Percentiles rank a stretch among this genome's conserved stretches.
phyloP scores from a whole-genome alignment of 2,113 vertebrate genomes.

The Telmatochromis sp. region DNA sequence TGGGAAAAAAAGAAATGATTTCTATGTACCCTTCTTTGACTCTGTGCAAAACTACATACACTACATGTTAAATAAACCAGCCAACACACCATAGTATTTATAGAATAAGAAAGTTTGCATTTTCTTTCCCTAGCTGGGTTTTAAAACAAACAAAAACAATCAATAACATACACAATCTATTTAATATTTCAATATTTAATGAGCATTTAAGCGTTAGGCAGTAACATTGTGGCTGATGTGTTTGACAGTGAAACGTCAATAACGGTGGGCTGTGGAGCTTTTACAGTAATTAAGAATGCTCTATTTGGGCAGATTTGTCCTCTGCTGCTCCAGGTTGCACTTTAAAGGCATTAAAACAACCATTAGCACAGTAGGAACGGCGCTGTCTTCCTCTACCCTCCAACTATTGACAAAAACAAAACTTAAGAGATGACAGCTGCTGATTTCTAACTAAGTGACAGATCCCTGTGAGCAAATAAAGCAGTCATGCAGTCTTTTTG shows the following conservation, averaged over 20 bases:
- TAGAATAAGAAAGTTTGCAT: not conserved
- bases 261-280: constrained; percentile 29
- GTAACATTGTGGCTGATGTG: not conserved
- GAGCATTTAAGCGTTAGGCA: not conserved
- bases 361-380: constrained; percentile 32
- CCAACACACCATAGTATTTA: not conserved
- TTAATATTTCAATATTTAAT: not conserved
- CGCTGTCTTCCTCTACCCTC: constrained; percentile 27
- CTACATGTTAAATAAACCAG: not conserved
- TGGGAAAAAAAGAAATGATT: not conserved
- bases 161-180: not conserved
- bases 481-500: constrained; percentile 19
- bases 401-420: constrained; percentile 65
- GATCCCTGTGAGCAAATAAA: constrained; percentile 52
- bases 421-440: constrained; percentile 40
- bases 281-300: constrained; percentile 55
- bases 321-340: constrained; percentile 43
- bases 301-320: constrained; percentile 43
- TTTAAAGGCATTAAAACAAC: constrained; percentile 63
- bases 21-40: not conserved
- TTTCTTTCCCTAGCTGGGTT: not conserved
- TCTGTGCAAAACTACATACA: not conserved
- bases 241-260: constrained; percentile 42
- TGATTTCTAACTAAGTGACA: constrained; percentile 51
- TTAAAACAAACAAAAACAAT: not conserved